These are phyloP conservation scores for Tetranychus truncatus DNA, from an alignment of 2,888 invertebrate genomes.

Conservation along the genomic window DNA sequence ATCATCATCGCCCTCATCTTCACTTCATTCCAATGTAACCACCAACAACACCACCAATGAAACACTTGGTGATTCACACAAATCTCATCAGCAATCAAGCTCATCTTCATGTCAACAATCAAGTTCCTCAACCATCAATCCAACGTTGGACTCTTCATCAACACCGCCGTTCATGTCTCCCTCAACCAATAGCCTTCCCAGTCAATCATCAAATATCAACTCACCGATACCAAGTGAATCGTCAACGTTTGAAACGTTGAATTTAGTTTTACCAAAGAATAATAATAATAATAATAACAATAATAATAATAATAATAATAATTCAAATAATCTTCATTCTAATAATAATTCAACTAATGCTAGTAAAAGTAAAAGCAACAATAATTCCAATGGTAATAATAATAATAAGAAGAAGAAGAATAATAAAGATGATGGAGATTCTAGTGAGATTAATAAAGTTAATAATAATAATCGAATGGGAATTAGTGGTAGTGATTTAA, in stretches of 20 bases:
- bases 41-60: neutral
- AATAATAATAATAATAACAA: neutral
- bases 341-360: neutral
- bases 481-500: neutral
- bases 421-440: neutral
- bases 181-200: neutral
- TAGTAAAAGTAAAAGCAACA: neutral
- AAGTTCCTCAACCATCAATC: neutral
- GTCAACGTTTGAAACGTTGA: neutral
- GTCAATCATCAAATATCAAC: constrained; percentile 10
- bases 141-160: neutral
- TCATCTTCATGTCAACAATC: neutral
- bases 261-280: constrained; percentile 14
- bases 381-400: neutral
- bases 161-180: neutral
- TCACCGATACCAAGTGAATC: neutral
- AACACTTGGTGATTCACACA: neutral
- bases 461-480: neutral
- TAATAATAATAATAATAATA: neutral
- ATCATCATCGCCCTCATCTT: neutral
- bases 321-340: neutral
- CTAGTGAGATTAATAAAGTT: neutral
- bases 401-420: neutral
- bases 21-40: too few relatives aligned
- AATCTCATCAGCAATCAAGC: neutral